phyloP scores from a whole-genome alignment of 2,113 vertebrate genomes.

The Tringa solitaria region DNA sequence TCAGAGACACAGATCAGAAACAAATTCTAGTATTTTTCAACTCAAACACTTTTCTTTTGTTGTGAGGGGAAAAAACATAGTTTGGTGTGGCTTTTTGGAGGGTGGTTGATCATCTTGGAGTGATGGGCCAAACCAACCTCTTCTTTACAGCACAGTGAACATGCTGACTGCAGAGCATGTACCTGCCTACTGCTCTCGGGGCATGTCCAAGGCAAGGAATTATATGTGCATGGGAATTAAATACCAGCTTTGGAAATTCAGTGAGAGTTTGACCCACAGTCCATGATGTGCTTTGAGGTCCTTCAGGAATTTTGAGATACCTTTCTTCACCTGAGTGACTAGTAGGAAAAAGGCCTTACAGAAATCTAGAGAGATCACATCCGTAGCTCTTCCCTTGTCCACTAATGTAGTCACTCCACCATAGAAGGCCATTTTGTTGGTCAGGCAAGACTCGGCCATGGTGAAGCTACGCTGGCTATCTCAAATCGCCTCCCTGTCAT shows the following conservation, averaged over 20 bases:
- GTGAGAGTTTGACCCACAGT: background rate
- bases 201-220: background rate
- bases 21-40: background rate
- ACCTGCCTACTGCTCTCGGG: background rate
- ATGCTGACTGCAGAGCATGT: background rate
- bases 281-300: background rate
- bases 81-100: background rate
- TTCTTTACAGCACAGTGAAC: background rate
- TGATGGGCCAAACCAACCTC: background rate
- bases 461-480: background rate
- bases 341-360: background rate
- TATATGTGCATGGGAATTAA: background rate
- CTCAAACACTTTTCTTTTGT: background rate
- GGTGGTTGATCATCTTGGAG: background rate
- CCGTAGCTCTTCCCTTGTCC: background rate
- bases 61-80: background rate
- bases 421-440: background rate
- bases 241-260: background rate
- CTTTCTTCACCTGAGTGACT: background rate
- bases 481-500: background rate
- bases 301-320: background rate
- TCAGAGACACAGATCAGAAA: background rate
- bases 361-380: background rate
- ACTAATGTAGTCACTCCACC: background rate
- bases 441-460: background rate